Conservation (phyloP, 2,797 vertebrate species). For the Tokudaia muenninki region DNA sequence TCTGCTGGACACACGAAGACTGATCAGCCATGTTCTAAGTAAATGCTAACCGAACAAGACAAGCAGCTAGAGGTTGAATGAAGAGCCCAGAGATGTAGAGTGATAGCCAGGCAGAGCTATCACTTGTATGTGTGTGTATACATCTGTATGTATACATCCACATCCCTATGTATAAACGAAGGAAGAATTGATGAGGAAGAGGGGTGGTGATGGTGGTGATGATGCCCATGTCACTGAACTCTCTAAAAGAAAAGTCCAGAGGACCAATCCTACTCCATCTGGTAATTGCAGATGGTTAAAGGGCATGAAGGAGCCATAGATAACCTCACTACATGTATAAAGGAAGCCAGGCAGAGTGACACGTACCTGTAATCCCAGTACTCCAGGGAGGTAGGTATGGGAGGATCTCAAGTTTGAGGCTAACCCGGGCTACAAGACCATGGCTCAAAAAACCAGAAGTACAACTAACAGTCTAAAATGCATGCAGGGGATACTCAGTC, state of each 20-base stretch:
- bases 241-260: background rate
- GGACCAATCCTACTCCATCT: slow-evolving; percentile 4
- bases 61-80: background rate
- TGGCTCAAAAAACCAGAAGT: background rate
- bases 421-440: background rate
- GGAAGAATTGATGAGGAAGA: background rate
- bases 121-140: background rate
- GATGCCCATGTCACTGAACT: background rate
- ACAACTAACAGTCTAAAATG: background rate
- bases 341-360: background rate
- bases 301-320: background rate
- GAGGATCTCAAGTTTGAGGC: background rate
- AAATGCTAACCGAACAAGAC: slow-evolving; percentile 46
- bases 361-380: background rate
- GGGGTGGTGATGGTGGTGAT: background rate
- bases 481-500: background rate
- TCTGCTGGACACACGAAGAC: background rate
- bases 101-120: too few species aligned
- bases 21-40: background rate
- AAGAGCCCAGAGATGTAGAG: background rate
- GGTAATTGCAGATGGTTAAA: slow-evolving; percentile 30
- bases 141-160: too few species aligned
- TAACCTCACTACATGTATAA: background rate
- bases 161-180: background rate
- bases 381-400: background rate